phyloP scores from a whole-genome alignment of 2,797 vertebrate species.

The Sebastes minor region DNA sequence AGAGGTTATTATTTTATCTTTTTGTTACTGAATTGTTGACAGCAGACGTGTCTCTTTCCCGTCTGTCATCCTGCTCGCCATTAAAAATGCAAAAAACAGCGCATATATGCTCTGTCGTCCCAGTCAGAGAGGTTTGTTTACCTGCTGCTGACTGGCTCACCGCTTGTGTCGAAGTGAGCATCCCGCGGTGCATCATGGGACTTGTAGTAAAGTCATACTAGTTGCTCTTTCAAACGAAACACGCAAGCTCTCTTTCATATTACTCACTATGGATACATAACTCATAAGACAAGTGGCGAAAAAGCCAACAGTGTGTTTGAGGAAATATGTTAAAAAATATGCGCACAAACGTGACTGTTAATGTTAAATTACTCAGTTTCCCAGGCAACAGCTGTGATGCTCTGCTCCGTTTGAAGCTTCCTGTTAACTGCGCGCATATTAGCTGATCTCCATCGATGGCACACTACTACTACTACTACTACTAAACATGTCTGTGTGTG shows the following conservation, averaged over 20 bases:
- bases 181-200: constrained; percentile 73
- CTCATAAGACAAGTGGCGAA: rapidly evolving
- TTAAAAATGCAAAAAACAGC: constrained; percentile 46
- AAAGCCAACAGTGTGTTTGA: rapidly evolving
- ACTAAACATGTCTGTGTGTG: not conserved
- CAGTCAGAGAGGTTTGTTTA: constrained; percentile 82
- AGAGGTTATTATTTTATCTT: not conserved
- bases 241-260: rapidly evolving
- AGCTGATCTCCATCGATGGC: constrained; percentile 40
- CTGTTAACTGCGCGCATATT: constrained; percentile 28
- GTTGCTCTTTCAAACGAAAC: not conserved
- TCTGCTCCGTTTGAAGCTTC: constrained; percentile 26
- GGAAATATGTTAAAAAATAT: rapidly evolving
- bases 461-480: no score
- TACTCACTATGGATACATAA: not conserved
- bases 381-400: constrained; percentile 23
- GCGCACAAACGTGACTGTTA: rapidly evolving
- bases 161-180: constrained; percentile 13
- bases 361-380: constrained; percentile 50
- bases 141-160: constrained; percentile 73
- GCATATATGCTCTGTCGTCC: constrained; percentile 55
- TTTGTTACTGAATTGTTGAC: not conserved
- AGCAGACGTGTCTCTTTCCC: constrained; percentile 10
- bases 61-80: constrained; percentile 45
- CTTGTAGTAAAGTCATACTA: constrained; percentile 52